A percentile compares a stretch with the other conserved stretches of the same genome.
phyloP scores from a whole-genome alignment of 2,113 vertebrate genomes.

The Astur gentilis region DNA sequence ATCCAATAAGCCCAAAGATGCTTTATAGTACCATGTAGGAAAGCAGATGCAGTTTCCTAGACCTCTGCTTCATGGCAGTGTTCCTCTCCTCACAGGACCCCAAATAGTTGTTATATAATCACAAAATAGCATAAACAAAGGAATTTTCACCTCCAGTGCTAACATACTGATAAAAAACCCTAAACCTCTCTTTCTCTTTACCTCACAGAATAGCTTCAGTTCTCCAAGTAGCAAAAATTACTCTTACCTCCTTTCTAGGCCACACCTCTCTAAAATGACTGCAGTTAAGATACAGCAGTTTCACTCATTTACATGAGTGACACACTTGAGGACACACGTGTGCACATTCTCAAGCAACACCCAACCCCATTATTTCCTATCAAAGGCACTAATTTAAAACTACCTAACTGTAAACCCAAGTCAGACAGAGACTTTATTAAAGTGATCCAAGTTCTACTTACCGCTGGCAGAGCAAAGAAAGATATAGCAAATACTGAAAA shows the following conservation, averaged over 20 bases:
- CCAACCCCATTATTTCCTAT: background rate
- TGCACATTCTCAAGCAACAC: background rate
- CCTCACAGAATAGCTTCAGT: background rate
- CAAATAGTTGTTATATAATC: background rate
- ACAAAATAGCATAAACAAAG: background rate
- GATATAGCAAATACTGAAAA: conserved; percentile 92
- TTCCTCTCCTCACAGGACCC: background rate
- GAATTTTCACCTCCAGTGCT: background rate
- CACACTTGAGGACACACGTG: rapidly evolving
- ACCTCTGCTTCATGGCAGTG: background rate
- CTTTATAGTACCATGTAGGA: background rate
- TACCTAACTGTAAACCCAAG: background rate
- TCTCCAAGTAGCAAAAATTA: background rate
- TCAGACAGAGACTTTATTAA: background rate
- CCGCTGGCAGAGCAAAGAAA: conserved; percentile 88
- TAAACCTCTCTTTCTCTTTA: background rate
- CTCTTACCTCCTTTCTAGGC: background rate
- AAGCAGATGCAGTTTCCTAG: background rate
- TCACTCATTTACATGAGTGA: background rate
- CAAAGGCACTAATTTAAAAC: background rate
- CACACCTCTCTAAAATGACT: background rate
- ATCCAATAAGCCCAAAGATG: background rate
- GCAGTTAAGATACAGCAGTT: background rate
- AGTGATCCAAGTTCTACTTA: conserved; percentile 59
- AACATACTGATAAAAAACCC: background rate